phyloP scores from a whole-genome alignment of 1,140 invertebrate genomes.

The Brachionus asplanchnoidis region DNA sequence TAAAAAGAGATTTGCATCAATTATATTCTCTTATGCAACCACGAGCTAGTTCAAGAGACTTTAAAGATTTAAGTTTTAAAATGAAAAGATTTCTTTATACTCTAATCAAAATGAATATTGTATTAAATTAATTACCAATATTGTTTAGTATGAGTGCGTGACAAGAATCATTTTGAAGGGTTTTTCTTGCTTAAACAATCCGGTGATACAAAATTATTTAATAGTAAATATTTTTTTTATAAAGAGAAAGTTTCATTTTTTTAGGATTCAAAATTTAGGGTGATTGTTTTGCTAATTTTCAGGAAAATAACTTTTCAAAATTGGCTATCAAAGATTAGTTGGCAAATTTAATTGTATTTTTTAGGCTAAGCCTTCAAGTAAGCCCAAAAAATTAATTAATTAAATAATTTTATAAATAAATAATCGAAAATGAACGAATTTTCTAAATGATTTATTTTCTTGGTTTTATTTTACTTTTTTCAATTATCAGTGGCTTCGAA shows the following conservation, averaged over 20 bases:
- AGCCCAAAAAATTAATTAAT: too few species aligned
- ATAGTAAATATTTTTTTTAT: background rate
- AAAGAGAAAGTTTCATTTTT: background rate
- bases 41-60: background rate
- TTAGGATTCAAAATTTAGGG: too few species aligned
- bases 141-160: background rate
- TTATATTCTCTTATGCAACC: background rate
- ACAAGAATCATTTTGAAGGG: background rate
- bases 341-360: too few species aligned
- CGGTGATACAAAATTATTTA: background rate
- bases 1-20: constrained; percentile 9
- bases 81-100: background rate
- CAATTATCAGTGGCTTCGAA: too few species aligned
- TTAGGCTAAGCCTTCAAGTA: too few species aligned
- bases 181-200: background rate
- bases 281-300: too few species aligned
- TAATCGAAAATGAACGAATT: too few species aligned
- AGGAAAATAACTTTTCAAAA: too few species aligned
- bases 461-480: too few species aligned
- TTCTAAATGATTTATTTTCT: too few species aligned
- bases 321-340: too few species aligned
- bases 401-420: too few species aligned
- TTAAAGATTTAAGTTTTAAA: background rate
- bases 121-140: background rate
- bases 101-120: background rate